Conservation (phyloP, 2,888 invertebrate species). For the Drosophila aldrichi region DNA sequence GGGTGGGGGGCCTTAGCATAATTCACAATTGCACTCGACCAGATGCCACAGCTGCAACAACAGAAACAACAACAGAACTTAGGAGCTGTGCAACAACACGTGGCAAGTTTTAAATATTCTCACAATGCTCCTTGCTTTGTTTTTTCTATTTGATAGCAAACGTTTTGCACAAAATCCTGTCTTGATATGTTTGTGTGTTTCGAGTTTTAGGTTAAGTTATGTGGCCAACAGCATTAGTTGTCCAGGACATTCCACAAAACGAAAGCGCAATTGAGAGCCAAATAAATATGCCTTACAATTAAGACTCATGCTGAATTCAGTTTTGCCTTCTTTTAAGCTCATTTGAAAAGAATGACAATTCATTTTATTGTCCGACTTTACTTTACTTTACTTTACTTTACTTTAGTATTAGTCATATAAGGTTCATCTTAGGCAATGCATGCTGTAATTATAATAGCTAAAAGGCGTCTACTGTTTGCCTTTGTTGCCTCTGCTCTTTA, state of each 20-base stretch:
- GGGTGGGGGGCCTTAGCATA: constrained; percentile 52
- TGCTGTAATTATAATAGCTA: no score
- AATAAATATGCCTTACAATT: background rate
- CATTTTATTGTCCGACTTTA: no score
- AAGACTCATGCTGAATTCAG: background rate
- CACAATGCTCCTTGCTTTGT: constrained; percentile 35
- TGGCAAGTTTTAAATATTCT: constrained; percentile 67
- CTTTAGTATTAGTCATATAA: no score
- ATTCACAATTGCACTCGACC: constrained; percentile 34
- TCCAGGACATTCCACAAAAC: constrained; percentile 23
- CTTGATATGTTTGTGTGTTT: constrained; percentile 67
- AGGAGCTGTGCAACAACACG: constrained; percentile 42
- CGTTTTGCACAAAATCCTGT: constrained; percentile 61
- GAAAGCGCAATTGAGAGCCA: background rate
- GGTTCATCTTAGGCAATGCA: no score
- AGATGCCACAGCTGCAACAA: constrained; percentile 30
- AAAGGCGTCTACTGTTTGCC: no score
- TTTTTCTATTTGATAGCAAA: constrained; percentile 55
- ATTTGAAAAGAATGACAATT: no score
- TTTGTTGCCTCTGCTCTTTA: background rate
- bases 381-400: no score
- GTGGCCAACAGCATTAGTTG: constrained; percentile 53
- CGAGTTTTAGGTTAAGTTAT: constrained; percentile 57
- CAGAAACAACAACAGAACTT: constrained; percentile 5
- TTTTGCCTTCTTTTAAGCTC: no score